Base-by-base conservation (phyloP, 2,797 vertebrate species). In the Typhlichthys subterraneus region DNA sequence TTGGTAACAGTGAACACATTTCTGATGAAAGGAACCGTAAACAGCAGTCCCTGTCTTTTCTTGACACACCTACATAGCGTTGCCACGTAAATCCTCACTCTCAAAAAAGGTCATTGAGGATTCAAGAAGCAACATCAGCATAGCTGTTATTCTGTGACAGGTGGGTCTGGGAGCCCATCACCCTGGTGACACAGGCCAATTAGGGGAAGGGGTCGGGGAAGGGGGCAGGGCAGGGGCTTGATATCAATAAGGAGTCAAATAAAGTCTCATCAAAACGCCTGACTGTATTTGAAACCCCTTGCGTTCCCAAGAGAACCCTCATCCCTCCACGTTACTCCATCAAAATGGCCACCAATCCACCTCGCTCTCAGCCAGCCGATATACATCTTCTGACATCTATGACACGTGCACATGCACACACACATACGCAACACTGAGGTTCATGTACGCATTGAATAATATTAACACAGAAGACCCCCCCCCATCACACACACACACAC, bases 181-280 rank as follows among this genome's bases (percentile, higher is more conserved):
- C 81, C 70, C 76, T 82, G 73, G 7, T 65, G 70, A 79, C 69
- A n/a, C 77, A 62, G 68, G 68, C 86, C 85, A 90, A 91, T 91
- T 90, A 90, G 79, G 17, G n/a, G 14, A 13, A n/a, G 13, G 49
- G 49, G 13, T 3, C 12, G 47, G 48, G 12, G 9, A 80, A 74
- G 52, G 49, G 49, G 13, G 47, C 12, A 7, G 48, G 12, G 9
- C 79, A 74, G 52, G 63, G 63, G 72, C 60, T 82, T 78, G 79
- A 80, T 87, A 89, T 87, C 85, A 88, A 88, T 90, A 88, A 88
- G 68, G 84, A 87, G 85, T 87, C 85, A 89, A 87, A 90, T 89
- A 85, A 84, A 81, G 83, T 87, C 82, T 85, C 85, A 85, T 89
- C 83, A 87, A 82, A 89, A 75, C 53, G 45, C 72, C 74, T 50